These are phyloP conservation scores for Mola mola DNA, from an alignment of 2,113 vertebrate genomes.

Conservation along the genomic window DNA sequence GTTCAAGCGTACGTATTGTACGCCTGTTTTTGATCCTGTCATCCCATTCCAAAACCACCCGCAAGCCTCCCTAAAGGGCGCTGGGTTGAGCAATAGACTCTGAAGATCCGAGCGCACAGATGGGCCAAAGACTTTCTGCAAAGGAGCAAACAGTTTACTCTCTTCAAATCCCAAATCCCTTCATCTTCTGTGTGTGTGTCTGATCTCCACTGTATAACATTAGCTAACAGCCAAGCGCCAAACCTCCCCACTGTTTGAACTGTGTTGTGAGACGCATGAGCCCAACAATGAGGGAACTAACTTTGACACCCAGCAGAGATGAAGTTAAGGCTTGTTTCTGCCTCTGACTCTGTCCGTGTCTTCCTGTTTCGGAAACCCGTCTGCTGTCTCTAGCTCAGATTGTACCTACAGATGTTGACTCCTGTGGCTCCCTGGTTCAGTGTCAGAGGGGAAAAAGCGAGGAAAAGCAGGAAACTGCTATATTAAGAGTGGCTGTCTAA, in stretches of 20 bases:
- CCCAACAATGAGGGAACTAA: conserved; percentile 30
- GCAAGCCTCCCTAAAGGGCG: conserved; percentile 44
- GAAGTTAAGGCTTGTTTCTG: conserved; percentile 35
- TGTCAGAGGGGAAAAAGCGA: conserved; percentile 18
- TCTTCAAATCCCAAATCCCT: conserved; percentile 43
- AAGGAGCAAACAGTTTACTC: conserved; percentile 49
- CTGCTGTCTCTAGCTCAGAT: conserved; percentile 22
- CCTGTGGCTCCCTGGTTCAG: conserved; percentile 23
- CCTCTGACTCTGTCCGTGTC: conserved; percentile 19
- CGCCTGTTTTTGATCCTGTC: conserved; percentile 63
- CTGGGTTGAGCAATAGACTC: conserved; percentile 53
- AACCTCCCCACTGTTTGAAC: conserved; percentile 25
- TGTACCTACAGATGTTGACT: conserved; percentile 34
- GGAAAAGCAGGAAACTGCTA: conserved; percentile 16
- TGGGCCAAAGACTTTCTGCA: conserved; percentile 31
- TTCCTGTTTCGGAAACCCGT: conserved; percentile 25
- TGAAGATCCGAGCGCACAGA: conserved; percentile 16
- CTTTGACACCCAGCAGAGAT: conserved; percentile 59
- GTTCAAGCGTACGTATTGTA: conserved; percentile 50
- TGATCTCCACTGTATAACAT: conserved; percentile 35
- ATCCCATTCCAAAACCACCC: conserved; percentile 57
- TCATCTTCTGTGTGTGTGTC: conserved; percentile 35
- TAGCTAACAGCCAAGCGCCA: conserved; percentile 38
- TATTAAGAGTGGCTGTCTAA: conserved; percentile 3
- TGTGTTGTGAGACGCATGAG: conserved; percentile 41